Evolutionary conservation across 2,888 invertebrate genomes (phyloP).

Genomic region (Ophion costatus): DNA sequence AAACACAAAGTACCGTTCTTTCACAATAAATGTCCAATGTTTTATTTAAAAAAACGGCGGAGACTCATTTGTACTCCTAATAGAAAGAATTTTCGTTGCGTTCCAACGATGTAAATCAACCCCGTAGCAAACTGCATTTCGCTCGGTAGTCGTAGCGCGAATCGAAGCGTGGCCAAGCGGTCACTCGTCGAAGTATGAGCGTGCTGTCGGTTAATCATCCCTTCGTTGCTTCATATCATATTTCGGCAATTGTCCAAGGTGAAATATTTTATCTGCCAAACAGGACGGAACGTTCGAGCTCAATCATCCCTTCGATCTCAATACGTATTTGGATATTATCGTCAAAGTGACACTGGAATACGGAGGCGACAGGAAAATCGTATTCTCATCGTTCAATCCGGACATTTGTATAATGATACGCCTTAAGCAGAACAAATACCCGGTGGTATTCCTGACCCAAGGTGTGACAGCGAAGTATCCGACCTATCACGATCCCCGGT

Average conservation of each 20-base stretch:
- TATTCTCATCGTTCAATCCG: slow-evolving; percentile 98
- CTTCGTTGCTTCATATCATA: background rate
- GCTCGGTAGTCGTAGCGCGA: no score
- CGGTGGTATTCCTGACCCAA: slow-evolving; percentile 97
- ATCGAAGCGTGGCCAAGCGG: no score
- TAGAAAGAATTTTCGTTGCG: no score
- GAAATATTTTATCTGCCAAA: slow-evolving; percentile 12
- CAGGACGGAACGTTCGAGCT: slow-evolving; percentile 94
- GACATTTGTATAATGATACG: slow-evolving; percentile 97
- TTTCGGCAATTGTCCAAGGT: slow-evolving; percentile 8
- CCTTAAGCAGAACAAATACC: slow-evolving; percentile 98
- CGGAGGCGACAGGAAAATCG: slow-evolving; percentile 92
- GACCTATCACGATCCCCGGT: slow-evolving; percentile 93
- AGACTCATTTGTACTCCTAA: no score
- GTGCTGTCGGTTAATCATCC: background rate
- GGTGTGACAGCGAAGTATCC: slow-evolving; percentile 90
- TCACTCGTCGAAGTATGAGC: no score
- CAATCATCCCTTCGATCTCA: slow-evolving; percentile 95
- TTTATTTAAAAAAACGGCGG: no score
- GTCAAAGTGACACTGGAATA: slow-evolving; percentile 93
- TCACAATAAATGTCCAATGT: no score
- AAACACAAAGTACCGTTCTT: no score
- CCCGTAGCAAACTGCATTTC: no score
- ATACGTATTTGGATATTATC: slow-evolving; percentile 95
- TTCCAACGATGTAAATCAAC: no score